Percentiles rank a stretch among this genome's conserved stretches.
Evolutionary conservation across 2,797 vertebrate species (phyloP).

Genomic region (Gobio occitaniae): DNA sequence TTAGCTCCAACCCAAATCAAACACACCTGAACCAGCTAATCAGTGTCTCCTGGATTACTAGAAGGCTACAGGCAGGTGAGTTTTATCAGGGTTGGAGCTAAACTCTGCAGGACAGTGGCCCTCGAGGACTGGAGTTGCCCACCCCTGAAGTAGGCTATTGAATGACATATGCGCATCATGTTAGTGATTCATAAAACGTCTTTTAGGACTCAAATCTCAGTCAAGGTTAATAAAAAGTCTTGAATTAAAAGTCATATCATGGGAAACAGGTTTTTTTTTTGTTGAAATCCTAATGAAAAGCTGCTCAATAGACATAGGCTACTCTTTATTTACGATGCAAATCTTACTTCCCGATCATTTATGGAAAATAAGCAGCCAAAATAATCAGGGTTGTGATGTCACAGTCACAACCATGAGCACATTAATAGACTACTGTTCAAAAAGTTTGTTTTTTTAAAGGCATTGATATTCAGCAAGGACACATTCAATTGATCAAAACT

Average conservation of each 20-base stretch:
- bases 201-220: background rate
- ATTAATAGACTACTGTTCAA: background rate
- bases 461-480: background rate
- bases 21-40: too few species aligned
- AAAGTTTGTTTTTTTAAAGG: background rate
- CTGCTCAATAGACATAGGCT: background rate
- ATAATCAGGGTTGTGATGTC: background rate
- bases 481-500: background rate
- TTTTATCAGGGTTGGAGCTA: too few species aligned
- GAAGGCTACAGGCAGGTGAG: too few species aligned
- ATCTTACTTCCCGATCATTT: background rate
- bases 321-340: background rate
- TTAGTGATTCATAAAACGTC: background rate
- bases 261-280: background rate
- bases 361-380: background rate
- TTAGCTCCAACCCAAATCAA: too few species aligned
- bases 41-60: too few species aligned
- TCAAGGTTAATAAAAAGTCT: slow-evolving; percentile 14
- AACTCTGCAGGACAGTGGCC: too few species aligned
- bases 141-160: background rate
- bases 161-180: background rate
- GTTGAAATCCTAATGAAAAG: background rate
- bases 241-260: background rate
- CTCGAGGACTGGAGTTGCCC: too few species aligned
- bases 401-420: background rate